phyloP scores from a whole-genome alignment of 1,140 invertebrate species.

The Solenopsis invicta region DNA sequence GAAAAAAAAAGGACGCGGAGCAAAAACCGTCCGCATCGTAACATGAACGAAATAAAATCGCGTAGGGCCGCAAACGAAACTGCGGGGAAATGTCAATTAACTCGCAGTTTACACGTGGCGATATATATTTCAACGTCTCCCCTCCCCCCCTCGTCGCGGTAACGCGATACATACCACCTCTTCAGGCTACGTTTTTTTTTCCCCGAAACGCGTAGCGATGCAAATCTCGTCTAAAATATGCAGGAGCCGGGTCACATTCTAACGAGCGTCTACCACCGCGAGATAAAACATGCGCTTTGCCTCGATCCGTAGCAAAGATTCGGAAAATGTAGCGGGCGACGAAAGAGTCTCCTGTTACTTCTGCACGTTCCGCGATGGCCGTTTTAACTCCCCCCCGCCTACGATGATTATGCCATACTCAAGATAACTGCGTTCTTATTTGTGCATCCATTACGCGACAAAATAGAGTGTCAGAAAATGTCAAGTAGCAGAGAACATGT shows the following conservation, averaged over 20 bases:
- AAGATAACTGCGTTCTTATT: slow-evolving; percentile 38
- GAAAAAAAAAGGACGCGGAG: background rate
- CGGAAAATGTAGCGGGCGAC: background rate
- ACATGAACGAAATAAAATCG: slow-evolving; percentile 26
- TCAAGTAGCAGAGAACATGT: slow-evolving; percentile 1
- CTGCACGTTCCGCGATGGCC: background rate
- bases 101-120: slow-evolving; percentile 22
- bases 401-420: background rate
- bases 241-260: slow-evolving; percentile 36
- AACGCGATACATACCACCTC: background rate
- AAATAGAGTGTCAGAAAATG: slow-evolving; percentile 29
- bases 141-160: background rate
- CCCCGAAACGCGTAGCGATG: background rate
- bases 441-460: background rate
- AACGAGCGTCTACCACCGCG: slow-evolving; percentile 1
- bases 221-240: slow-evolving; percentile 48
- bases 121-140: slow-evolving; percentile 41
- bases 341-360: background rate
- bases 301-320: slow-evolving; percentile 4
- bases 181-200: slow-evolving; percentile 38
- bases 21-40: background rate
- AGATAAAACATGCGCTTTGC: slow-evolving; percentile 18
- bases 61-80: slow-evolving; percentile 2
- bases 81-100: slow-evolving; percentile 33
- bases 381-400: background rate